Evolutionary conservation across 2,797 vertebrate species (phyloP), one percentile per base, ranked within the genome.

Genomic region (Anabacerthia variegaticeps): DNA sequence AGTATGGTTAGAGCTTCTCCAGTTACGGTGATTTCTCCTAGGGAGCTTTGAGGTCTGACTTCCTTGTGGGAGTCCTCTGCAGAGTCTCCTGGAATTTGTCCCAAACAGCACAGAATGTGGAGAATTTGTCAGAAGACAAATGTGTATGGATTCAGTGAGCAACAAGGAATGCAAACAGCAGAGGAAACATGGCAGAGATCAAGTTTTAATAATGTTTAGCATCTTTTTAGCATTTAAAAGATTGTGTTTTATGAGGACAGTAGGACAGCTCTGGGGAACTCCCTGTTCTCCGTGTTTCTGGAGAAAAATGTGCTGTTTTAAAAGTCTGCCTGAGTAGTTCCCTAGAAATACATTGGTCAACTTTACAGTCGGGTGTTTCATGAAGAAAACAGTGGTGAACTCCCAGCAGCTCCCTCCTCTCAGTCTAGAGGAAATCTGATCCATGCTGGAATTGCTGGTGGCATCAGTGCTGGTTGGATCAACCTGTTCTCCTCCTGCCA

Each of bases 21-120:
- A 37, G 59, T 59, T 84, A 37, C 0, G 4, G 9, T 51, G 76
- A 34, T 72, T 94, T 88, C 81, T 93, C 41, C 37, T 23, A 67
- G n/a, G 49, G 85, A 67, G 61, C 39, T 85, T 80, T 65, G 61
- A 52, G 48, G 9, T 76, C 66, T 69, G 81, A 13, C 30, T 97
- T 73, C 78, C 75, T 44, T 14, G 10, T 77, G 82, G n/a, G 13
- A 23, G 15, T 72, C 22, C 21, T 52, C 48, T 80, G 26, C 32
- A 61, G 52, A 78, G 44, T 26, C 16, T 51, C 80, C 66, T 77
- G 75, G 79, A 94, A 59, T 83, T 76, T 94, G 46, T 93, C 30
- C 80, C 51, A 78, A 37, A 46, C 24, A 56, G 34, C 30, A 19
- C 51, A 58, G 80, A 81, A 51, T 6, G 43, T 54, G 59, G 54